Percentiles rank a stretch among this genome's conserved stretches.
Conservation (phyloP, 2,797 vertebrate genomes). For the Acipenser oxyrinchus region DNA sequence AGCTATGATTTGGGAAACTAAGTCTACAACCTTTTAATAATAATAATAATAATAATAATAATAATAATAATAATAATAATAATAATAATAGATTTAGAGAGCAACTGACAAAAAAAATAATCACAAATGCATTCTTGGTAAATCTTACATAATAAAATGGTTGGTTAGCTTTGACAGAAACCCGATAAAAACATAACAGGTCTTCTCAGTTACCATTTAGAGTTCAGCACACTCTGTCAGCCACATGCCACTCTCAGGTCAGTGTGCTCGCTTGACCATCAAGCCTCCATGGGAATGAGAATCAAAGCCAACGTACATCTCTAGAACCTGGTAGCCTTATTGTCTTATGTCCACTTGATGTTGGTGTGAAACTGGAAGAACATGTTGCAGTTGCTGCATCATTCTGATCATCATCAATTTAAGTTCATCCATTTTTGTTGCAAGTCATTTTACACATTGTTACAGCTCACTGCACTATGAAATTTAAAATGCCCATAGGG, state of each 20-base stretch:
- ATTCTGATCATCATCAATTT: background rate
- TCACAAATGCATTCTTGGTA: background rate
- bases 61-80: too few relatives aligned
- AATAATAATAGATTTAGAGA: too few relatives aligned
- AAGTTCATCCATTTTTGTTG: background rate
- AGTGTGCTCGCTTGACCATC: background rate
- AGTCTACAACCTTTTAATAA: too few relatives aligned
- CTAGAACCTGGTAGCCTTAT: too few relatives aligned
- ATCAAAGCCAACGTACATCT: too few relatives aligned
- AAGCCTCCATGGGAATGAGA: too few relatives aligned
- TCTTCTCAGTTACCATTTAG: conserved; percentile 21
- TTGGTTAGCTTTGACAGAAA: conserved; percentile 20
- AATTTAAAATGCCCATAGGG: background rate
- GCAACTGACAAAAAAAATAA: background rate
- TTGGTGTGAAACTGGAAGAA: too few relatives aligned
- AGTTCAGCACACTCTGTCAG: conserved; percentile 2
- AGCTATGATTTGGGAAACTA: too few relatives aligned
- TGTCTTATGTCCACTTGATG: too few relatives aligned
- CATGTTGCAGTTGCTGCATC: background rate
- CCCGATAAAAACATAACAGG: conserved; percentile 21
- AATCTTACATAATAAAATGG: conserved; percentile 11
- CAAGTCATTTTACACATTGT: background rate
- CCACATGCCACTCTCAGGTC: conserved; percentile 9
- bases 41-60: too few relatives aligned
- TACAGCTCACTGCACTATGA: background rate